These are phyloP conservation scores for Dicycla oo DNA, from an alignment of 2,888 invertebrate genomes.

Conservation along the genomic window DNA sequence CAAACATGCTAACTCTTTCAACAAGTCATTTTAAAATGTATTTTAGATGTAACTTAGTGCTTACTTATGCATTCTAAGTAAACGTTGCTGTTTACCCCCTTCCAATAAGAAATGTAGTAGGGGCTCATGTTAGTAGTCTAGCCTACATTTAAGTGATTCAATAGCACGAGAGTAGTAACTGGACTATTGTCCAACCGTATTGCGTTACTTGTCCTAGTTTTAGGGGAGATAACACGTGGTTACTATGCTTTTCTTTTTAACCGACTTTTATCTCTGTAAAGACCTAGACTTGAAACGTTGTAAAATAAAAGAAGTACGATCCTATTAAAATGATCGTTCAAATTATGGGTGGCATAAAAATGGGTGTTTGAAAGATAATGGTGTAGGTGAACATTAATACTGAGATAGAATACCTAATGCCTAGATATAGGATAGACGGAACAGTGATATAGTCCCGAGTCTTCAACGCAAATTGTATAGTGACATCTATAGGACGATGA, in stretches of 20 bases:
- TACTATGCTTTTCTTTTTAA: conserved; percentile 38
- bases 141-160: conserved; percentile 53
- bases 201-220: conserved; percentile 47
- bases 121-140: conserved; percentile 4
- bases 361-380: background rate
- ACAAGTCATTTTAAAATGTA: background rate
- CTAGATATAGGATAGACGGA: background rate
- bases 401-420: background rate
- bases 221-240: conserved; percentile 43
- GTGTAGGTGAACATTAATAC: background rate
- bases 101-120: conserved; percentile 19
- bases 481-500: background rate
- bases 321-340: background rate
- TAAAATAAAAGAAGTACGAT: background rate
- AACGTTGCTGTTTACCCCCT: conserved; percentile 15
- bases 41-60: background rate
- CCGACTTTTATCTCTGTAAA: conserved; percentile 29
- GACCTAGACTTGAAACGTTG: background rate
- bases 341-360: background rate
- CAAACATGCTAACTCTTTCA: background rate
- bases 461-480: background rate
- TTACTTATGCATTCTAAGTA: conserved; percentile 28
- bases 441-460: background rate
- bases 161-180: conserved; percentile 34
- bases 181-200: conserved; percentile 49